phyloP scores from a whole-genome alignment of 2,888 invertebrate genomes.

The Rhopalosiphum nymphaeae region DNA sequence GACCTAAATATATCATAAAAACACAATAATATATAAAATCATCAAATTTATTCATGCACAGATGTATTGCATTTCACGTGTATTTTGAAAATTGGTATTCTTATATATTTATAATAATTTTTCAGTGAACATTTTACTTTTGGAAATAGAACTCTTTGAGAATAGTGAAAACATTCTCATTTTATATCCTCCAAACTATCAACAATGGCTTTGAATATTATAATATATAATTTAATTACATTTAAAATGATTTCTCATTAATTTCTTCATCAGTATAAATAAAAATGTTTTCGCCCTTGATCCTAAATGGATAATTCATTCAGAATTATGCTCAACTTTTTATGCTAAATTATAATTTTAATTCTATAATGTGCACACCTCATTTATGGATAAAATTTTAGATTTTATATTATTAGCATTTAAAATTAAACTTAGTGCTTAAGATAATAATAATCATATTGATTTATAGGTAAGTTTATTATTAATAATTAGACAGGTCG shows the following conservation, averaged over 20 bases:
- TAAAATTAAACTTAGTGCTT: neutral
- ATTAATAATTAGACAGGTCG: neutral
- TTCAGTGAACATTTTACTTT: neutral
- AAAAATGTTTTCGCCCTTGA: neutral
- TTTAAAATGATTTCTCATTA: neutral
- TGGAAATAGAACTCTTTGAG: neutral
- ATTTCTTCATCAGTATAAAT: neutral
- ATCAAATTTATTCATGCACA: neutral
- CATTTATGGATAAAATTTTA: neutral
- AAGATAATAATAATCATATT: neutral
- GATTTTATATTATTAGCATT: neutral
- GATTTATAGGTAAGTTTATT: neutral
- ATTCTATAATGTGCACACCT: neutral
- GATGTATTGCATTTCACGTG: neutral
- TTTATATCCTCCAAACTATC: neutral
- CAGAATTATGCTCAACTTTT: neutral
- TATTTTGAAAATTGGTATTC: neutral
- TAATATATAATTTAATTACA: neutral
- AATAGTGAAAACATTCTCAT: neutral
- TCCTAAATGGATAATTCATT: neutral
- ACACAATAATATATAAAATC: neutral
- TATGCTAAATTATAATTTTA: neutral
- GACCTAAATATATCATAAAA: constrained; percentile 13
- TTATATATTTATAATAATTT: neutral
- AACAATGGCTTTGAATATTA: neutral